phyloP scores from a whole-genome alignment of 1,140 invertebrate genomes.

The Stegodyphus mimosarum region DNA sequence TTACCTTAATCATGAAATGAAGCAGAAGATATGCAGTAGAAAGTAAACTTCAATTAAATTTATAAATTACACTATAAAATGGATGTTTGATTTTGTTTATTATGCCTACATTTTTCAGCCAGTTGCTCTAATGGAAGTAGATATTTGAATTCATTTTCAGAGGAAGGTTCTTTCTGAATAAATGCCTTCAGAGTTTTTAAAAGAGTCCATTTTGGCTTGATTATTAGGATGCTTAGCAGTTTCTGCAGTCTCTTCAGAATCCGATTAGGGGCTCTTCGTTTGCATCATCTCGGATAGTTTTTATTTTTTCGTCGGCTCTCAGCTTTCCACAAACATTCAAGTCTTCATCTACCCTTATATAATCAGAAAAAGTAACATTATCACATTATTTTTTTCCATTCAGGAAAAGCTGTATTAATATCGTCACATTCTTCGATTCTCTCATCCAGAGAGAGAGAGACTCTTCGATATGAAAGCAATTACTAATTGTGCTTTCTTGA shows the following conservation, averaged over 20 bases:
- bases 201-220: constrained; percentile 1
- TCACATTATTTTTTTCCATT: background rate
- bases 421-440: background rate
- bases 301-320: background rate
- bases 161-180: constrained; percentile 1
- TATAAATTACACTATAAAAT: background rate
- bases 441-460: too few species aligned
- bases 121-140: background rate
- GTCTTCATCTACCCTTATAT: background rate
- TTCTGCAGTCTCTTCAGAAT: background rate
- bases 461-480: too few species aligned
- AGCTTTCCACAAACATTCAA: background rate
- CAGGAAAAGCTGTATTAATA: background rate
- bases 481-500: background rate
- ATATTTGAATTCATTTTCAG: background rate
- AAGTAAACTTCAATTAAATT: background rate
- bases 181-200: constrained; percentile 10
- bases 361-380: background rate
- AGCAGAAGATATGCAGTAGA: too few species aligned
- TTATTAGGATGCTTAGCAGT: background rate
- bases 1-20: too few species aligned
- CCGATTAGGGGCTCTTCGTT: background rate
- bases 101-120: background rate
- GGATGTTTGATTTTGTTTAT: background rate
- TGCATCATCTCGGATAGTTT: background rate